A percentile compares a stretch with the other conserved stretches of the same genome.
These are phyloP conservation scores for Hydrochoerus hydrochaeris DNA, from an alignment of 2,113 vertebrate species.

Conservation along the genomic window DNA sequence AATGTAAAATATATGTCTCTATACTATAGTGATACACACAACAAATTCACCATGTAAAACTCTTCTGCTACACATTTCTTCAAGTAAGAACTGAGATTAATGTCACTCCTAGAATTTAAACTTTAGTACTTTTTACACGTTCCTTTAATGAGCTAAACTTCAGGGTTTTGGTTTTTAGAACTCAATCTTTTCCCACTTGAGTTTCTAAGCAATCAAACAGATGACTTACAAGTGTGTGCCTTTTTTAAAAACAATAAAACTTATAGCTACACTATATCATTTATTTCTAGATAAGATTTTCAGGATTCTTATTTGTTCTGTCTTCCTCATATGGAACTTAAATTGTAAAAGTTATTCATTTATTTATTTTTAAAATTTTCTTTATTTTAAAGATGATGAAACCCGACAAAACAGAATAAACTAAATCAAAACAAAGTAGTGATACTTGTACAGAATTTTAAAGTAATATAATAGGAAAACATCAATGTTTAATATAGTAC, in stretches of 20 bases:
- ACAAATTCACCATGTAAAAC: background rate
- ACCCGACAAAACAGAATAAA: too few relatives aligned
- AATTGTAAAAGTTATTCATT: background rate
- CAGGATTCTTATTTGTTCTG: background rate
- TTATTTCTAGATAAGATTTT: background rate
- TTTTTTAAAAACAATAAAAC: background rate
- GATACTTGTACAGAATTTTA: too few relatives aligned
- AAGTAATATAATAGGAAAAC: too few relatives aligned
- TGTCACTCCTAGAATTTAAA: conserved; percentile 22
- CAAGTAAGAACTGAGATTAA: background rate
- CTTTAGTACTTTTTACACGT: background rate
- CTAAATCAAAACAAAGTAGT: too few relatives aligned
- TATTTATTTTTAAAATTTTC: too few relatives aligned
- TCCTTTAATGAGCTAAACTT: background rate
- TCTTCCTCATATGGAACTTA: background rate
- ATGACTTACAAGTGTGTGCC: background rate
- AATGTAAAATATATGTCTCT: background rate
- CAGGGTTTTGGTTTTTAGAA: background rate
- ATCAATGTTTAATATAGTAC: too few relatives aligned
- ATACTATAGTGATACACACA: background rate
- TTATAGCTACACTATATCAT: background rate
- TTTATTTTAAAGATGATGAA: too few relatives aligned
- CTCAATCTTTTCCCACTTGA: background rate
- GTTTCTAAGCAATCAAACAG: background rate
- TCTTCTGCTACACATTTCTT: background rate